Percentiles rank a stretch among this genome's conserved stretches.
Evolutionary conservation across 2,888 invertebrate genomes (phyloP).

Genomic region (Apodemia zela): DNA sequence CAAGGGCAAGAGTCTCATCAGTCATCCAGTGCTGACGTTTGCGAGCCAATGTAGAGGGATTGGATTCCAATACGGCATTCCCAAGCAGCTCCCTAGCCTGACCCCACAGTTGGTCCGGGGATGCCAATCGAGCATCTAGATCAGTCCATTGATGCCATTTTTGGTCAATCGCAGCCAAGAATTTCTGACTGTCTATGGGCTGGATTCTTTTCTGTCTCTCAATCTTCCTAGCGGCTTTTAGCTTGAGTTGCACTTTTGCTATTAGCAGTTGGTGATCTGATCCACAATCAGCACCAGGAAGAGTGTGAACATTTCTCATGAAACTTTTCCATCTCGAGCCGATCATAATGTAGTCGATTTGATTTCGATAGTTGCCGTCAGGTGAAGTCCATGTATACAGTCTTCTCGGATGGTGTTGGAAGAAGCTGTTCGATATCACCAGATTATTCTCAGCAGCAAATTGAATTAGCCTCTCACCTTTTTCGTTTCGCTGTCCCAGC

Average conservation of each 20-base stretch:
- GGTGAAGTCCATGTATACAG: slow-evolving; percentile 5
- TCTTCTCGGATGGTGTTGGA: slow-evolving; percentile 22
- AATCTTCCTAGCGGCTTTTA: background rate
- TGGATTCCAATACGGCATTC: background rate
- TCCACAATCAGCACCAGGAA: background rate
- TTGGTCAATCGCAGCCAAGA: background rate
- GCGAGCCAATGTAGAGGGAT: background rate
- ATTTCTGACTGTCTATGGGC: no score
- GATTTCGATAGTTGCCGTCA: no score
- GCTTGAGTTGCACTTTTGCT: background rate
- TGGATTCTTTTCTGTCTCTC: no score
- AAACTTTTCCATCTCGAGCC: no score
- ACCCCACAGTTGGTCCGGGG: background rate
- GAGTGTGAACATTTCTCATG: no score
- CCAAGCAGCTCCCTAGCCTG: background rate
- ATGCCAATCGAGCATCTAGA: background rate
- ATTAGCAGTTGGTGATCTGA: background rate
- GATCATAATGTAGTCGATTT: no score
- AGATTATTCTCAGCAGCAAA: no score
- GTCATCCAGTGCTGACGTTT: background rate
- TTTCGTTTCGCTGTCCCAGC: slow-evolving; percentile 22
- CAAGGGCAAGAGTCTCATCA: no score
- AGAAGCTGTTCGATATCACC: no score
- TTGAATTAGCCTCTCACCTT: no score
- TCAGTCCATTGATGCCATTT: background rate